Base-by-base conservation (phyloP, 2,113 vertebrate genomes). In the Tapirus terrestris region DNA sequence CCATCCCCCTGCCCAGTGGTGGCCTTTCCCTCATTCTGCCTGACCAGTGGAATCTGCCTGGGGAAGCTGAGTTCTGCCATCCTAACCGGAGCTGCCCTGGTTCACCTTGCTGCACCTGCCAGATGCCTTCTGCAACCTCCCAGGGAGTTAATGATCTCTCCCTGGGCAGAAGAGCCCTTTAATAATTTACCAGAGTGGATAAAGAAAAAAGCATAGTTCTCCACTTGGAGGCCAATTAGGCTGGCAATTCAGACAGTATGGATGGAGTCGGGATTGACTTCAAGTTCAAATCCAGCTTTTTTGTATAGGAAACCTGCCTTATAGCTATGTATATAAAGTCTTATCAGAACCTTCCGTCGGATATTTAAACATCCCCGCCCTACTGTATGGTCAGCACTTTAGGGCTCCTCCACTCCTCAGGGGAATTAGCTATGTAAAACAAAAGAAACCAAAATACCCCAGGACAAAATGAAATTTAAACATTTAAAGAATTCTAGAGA, bases 101-200 rank as follows among this genome's bases (percentile, higher is more conserved):
- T 51, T 96, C 89, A 67, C 60, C 58, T 70, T 65, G 53, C 51
- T 60, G 68, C 63, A 93, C 92, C 98, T 94, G 75, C 86, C 58
- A 95, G 53, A 86, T 86, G 93, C 81, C 56, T 73, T 92, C 87
- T 88, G 43, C 81, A 76, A 12, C 83, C 94, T 94, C 92, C 90
- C 72, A 39, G 75, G 92, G 83, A 68, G 97, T 98, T 98, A 97
- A 98, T 97, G 81, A 98, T 97, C 95, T 96, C 84, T 81, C 39
- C 56, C n/a, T 67, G 81, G 80, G 97, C 97, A 98, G 97, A 98
- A 98, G 97, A 96, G 84, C 4, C 18, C 56, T 97, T 98, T 98
- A 98, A 98, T 98, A 87, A 98, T 98, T 98, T 96, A 98, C 97
- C 65, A 95, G 87, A n/a, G 92, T 86, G 96, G 98, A 98, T 98